A percentile compares a stretch with the other conserved stretches of the same genome.
Evolutionary conservation across 2,797 vertebrate species (phyloP).

Genomic region (Cryptoprocta ferox): DNA sequence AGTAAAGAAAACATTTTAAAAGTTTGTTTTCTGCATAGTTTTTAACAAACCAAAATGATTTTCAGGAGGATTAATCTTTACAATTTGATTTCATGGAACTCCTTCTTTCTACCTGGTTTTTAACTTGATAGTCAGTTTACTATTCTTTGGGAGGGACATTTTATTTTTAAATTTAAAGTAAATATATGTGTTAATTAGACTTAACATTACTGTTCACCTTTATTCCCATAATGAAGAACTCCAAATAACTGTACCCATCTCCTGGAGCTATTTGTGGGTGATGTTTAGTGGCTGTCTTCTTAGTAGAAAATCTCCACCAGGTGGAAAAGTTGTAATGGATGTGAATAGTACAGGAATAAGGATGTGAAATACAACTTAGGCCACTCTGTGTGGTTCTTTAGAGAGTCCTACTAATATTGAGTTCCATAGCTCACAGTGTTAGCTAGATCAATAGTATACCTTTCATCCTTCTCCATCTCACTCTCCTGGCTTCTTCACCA

Average conservation of each 20-base stretch:
- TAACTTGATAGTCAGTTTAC: background rate
- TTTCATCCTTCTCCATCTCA: background rate
- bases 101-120: background rate
- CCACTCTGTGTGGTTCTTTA: background rate
- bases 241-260: background rate
- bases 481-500: background rate
- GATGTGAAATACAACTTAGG: background rate
- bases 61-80: background rate
- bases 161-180: background rate
- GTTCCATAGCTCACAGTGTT: background rate
- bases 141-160: background rate
- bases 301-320: background rate
- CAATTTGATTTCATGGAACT: background rate
- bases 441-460: background rate
- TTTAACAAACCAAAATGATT: background rate
- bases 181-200: background rate
- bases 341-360: background rate
- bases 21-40: background rate
- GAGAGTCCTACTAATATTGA: background rate
- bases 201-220: background rate
- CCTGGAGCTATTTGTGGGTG: background rate
- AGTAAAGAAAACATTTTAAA: too few relatives aligned
- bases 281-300: background rate
- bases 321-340: background rate
- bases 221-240: background rate